Percentiles rank a stretch among this genome's conserved stretches.
Evolutionary conservation across 2,113 vertebrate genomes (phyloP).

Genomic region (Solea solea): DNA sequence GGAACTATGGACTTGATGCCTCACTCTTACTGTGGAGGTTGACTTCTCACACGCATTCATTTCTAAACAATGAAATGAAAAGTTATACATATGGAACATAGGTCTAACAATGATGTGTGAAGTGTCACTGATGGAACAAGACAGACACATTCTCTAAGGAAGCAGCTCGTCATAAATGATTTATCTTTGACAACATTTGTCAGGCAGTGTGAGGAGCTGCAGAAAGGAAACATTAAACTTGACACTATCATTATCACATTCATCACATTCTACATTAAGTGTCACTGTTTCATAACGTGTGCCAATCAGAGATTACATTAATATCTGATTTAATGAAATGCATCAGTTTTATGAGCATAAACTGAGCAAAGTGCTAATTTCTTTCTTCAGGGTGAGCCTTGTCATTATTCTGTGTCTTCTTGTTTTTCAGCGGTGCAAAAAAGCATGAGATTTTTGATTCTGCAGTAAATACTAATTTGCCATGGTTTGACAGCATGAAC

Average conservation of each 20-base stretch:
- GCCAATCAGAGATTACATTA: neutral
- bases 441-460: neutral
- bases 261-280: neutral
- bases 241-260: neutral
- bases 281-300: neutral
- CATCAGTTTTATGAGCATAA: neutral
- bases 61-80: no score
- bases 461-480: neutral
- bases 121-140: neutral
- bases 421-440: neutral
- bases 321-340: neutral
- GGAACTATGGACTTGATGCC: neutral
- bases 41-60: no score
- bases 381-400: neutral
- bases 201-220: neutral
- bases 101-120: neutral
- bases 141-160: neutral
- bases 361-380: neutral
- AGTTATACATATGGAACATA: no score
- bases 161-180: conserved; percentile 14
- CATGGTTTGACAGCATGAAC: neutral
- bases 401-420: neutral
- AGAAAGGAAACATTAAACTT: neutral
- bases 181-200: conserved; percentile 16
- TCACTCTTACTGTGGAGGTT: neutral